Conservation (phyloP, 2,797 vertebrate genomes). For the Lindbergichthys nudifrons region DNA sequence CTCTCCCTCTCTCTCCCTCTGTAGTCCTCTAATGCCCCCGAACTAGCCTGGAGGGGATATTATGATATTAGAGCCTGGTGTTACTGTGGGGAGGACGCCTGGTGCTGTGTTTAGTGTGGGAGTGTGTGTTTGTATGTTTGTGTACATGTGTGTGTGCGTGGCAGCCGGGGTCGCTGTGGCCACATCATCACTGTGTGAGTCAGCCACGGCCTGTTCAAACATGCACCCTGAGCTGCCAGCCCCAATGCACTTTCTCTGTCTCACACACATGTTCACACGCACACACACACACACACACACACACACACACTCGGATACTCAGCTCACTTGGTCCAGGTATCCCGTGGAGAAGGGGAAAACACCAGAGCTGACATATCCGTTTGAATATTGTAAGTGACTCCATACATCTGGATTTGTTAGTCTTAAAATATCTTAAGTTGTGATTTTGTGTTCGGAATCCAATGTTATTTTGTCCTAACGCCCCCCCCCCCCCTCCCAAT, state of each 20-base stretch:
- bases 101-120: conserved; percentile 71
- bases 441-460: conserved; percentile 36
- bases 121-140: conserved; percentile 67
- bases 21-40: conserved; percentile 79
- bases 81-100: conserved; percentile 71
- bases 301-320: conserved; percentile 26
- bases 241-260: conserved; percentile 69
- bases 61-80: conserved; percentile 79
- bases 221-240: conserved; percentile 82
- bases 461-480: conserved; percentile 15
- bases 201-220: conserved; percentile 83
- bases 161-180: conserved; percentile 80
- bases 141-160: conserved; percentile 66
- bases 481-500: no score
- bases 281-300: conserved; percentile 33
- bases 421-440: conserved; percentile 48
- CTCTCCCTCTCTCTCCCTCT: conserved; percentile 71
- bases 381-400: conserved; percentile 45
- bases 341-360: conserved; percentile 48
- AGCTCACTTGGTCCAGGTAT: conserved; percentile 63
- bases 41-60: conserved; percentile 80
- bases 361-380: conserved; percentile 45
- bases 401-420: conserved; percentile 57
- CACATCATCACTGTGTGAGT: conserved; percentile 83
- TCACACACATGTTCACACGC: conserved; percentile 20